phyloP scores from a whole-genome alignment of 2,113 vertebrate genomes.

The Seriola quinqueradiata region DNA sequence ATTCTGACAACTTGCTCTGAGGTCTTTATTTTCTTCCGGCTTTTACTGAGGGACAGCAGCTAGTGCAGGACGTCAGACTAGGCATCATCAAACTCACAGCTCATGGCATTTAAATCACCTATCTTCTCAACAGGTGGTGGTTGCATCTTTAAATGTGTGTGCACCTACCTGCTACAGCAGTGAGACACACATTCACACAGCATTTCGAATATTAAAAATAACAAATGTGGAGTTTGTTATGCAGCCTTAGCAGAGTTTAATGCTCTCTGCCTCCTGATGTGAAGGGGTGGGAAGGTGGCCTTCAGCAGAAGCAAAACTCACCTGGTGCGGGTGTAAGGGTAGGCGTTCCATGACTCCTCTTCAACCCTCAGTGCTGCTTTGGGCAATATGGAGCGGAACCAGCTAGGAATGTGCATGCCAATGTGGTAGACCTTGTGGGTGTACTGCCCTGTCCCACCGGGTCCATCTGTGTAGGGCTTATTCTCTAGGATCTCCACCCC shows the following conservation, averaged over 20 bases:
- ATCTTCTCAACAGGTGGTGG: not conserved
- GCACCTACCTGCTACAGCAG: not conserved
- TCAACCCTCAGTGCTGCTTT: slow-evolving; percentile 96
- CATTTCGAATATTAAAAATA: not conserved
- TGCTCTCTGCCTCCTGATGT: slow-evolving; percentile 10
- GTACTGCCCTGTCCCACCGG: slow-evolving; percentile 93
- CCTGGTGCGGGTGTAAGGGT: slow-evolving; percentile 97
- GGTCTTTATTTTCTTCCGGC: slow-evolving; percentile 10
- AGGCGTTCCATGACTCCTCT: slow-evolving; percentile 97
- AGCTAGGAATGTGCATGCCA: slow-evolving; percentile 97
- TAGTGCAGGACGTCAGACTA: not conserved
- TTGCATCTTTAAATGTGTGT: not conserved
- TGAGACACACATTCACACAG: not conserved
- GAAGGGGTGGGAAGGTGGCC: slow-evolving; percentile 31
- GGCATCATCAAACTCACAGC: not conserved
- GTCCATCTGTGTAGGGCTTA: slow-evolving; percentile 93
- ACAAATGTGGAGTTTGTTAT: not conserved
- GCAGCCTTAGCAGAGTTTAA: slow-evolving; percentile 27
- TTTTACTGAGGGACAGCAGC: not conserved
- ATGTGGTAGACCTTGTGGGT: slow-evolving; percentile 98
- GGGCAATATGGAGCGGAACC: slow-evolving; percentile 97
- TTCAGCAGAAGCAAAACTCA: slow-evolving; percentile 64
- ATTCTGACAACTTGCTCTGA: slow-evolving; percentile 53
- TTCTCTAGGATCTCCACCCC: slow-evolving; percentile 98
- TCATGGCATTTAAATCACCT: not conserved